Evolutionary conservation across 2,888 invertebrate genomes (phyloP).

Genomic region (Machimus atricapillus): DNA sequence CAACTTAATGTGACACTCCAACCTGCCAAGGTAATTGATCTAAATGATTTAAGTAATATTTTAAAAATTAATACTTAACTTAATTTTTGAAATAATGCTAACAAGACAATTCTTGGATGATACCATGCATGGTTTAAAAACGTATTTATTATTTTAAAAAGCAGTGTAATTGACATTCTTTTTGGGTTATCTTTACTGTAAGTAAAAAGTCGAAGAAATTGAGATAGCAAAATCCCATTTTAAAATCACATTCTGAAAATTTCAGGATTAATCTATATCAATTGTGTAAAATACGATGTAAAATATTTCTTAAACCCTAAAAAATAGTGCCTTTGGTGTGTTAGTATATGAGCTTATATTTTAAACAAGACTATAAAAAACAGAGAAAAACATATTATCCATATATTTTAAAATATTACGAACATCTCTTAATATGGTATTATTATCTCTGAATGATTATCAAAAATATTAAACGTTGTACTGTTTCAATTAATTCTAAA

Average conservation of each 20-base stretch:
- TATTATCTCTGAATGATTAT: too few species aligned
- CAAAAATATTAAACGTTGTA: too few species aligned
- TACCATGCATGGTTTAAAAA: not conserved
- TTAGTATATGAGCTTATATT: too few species aligned
- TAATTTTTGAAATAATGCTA: not conserved
- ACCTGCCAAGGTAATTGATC: conserved; percentile 70
- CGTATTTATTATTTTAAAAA: not conserved
- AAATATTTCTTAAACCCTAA: too few species aligned
- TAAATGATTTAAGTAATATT: not conserved
- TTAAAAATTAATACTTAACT: not conserved
- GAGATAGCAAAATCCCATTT: not conserved
- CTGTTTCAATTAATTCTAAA: not conserved
- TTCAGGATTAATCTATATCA: too few species aligned
- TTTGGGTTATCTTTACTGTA: not conserved
- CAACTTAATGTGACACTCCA: conserved; percentile 82
- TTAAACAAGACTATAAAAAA: too few species aligned
- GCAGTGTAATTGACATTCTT: not conserved
- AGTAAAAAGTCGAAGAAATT: not conserved
- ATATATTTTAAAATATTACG: too few species aligned
- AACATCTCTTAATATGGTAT: too few species aligned
- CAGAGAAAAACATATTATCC: not conserved
- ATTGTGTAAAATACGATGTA: too few species aligned
- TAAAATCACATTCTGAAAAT: too few species aligned
- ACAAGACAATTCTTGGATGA: conserved; percentile 5
- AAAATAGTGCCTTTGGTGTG: too few species aligned